Percentiles rank a stretch among this genome's conserved stretches.
These are phyloP conservation scores for Astyanax mexicanus DNA, from an alignment of 2,797 vertebrate species.

Conservation along the genomic window DNA sequence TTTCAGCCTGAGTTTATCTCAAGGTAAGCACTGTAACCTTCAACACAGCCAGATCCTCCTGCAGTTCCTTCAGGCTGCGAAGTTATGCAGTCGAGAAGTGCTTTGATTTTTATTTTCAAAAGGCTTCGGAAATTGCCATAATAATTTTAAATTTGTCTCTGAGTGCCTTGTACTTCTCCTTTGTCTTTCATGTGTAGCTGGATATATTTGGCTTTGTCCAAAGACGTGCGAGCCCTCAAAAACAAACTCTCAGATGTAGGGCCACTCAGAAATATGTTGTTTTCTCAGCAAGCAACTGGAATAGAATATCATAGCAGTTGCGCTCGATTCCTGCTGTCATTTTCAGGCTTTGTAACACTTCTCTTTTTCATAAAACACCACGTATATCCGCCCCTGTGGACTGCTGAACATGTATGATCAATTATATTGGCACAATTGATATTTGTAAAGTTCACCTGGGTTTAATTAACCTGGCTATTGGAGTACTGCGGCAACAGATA, in stretches of 20 bases:
- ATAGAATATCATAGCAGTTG: constrained; percentile 23
- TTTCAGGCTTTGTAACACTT: background rate
- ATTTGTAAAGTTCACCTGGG: constrained; percentile 62
- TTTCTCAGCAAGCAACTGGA: constrained; percentile 13
- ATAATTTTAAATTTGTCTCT: constrained; percentile 63
- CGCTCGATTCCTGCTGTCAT: background rate
- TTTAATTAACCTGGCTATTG: constrained; percentile 41
- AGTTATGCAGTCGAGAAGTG: constrained; percentile 28
- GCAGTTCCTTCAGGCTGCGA: constrained; percentile 41
- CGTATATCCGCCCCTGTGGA: background rate
- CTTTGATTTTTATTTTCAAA: constrained; percentile 63
- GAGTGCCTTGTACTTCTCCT: constrained; percentile 31
- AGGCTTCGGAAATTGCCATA: constrained; percentile 61
- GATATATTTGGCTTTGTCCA: constrained; percentile 36
- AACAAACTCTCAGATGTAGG: constrained; percentile 9
- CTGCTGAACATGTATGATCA: constrained; percentile 42
- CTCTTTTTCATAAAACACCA: background rate
- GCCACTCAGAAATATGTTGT: constrained; percentile 31
- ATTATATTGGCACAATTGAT: constrained; percentile 63
- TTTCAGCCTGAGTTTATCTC: constrained; percentile 30
- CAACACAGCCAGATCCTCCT: constrained; percentile 34
- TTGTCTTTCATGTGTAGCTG: constrained; percentile 30
- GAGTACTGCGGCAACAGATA: constrained; percentile 30
- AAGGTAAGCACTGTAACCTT: constrained; percentile 39
- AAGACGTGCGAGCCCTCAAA: constrained; percentile 29